Base-by-base conservation (phyloP, 2,888 invertebrate genomes). In the Hydropsyche betteni region DNA sequence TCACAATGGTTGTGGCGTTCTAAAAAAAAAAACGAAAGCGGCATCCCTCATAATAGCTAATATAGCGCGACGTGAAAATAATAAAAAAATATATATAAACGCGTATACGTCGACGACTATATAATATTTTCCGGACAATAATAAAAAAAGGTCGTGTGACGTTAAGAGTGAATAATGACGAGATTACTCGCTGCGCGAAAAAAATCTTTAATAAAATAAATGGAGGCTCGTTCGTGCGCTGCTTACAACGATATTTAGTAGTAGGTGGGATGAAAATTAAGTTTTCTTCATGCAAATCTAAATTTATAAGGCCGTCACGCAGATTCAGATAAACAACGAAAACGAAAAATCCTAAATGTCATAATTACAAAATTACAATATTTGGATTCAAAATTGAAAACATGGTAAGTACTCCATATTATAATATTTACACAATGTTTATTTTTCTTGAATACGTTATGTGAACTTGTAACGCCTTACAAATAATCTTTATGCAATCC, bases 131-230 rank as follows among this genome's bases (percentile, higher is more conserved):
- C 64, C 64, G 64, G 36, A 64, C 34, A 64, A 64, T n/a, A 64
- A 64, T 33, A 64, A 64, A 64, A 36, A 64, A 64, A 36, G 64
- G 64, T 64, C 64, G 64, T 64, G 36, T 36, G 64, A 64, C 64
- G 64, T 64, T 64, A 64, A 64, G 64, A 64, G 64, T 64, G 64
- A 64, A 64, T 64, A 64, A 64, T 64, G 64, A 64, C 64, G 64
- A 64, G 64, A 64, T 64, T 64, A 64, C 64, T 64, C 64, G 64
- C 34, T 10, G 36, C 44, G 36, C 64, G 36, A 64, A 64, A 64
- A 64, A 64, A 64, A 36, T 33, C 64, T 64, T 64, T 64, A 64
- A 64, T 64, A 64, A 64, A 64, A 64, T 64, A 64, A 64, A 64
- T 64, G 64, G 64, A 64, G 10, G 64, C 64, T 64, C 64, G 64